phyloP scores from a whole-genome alignment of 2,888 invertebrate species.

The Xylocampa areola region DNA sequence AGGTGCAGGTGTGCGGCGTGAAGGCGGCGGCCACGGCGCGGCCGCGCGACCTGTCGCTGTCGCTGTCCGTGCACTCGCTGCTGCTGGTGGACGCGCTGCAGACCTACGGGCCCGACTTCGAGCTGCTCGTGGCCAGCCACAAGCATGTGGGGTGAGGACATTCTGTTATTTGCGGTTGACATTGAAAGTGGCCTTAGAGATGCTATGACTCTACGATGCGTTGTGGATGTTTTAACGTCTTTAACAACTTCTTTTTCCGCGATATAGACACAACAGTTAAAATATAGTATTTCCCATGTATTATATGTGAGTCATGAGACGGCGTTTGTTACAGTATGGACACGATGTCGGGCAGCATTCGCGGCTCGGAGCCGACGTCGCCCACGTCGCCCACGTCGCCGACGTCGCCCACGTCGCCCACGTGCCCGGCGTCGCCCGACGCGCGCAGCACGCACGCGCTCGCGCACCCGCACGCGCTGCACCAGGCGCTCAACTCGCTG shows the following conservation, averaged over 20 bases:
- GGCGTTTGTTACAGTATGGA: constrained; percentile 92
- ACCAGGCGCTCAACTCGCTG: constrained; percentile 72
- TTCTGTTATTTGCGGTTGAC: neutral
- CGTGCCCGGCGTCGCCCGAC: constrained; percentile 90
- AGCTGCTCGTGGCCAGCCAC: constrained; percentile 97
- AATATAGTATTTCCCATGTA: too few relatives aligned
- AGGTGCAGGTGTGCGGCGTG: constrained; percentile 97
- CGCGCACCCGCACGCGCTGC: constrained; percentile 70
- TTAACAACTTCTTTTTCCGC: too few relatives aligned
- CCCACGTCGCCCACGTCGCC: constrained; percentile 94
- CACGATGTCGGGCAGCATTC: constrained; percentile 97
- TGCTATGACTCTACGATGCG: too few relatives aligned
- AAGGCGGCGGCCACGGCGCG: constrained; percentile 93
- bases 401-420: constrained; percentile 91
- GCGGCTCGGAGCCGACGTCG: constrained; percentile 97
- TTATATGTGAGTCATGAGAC: too few relatives aligned
- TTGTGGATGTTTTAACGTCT: too few relatives aligned
- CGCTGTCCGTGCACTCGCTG: constrained; percentile 97
- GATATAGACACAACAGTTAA: too few relatives aligned
- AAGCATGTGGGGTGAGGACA: constrained; percentile 95
- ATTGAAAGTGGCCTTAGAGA: too few relatives aligned
- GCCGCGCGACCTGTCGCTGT: constrained; percentile 93
- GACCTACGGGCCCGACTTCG: constrained; percentile 98
- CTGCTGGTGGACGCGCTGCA: constrained; percentile 98
- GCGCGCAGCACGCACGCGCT: constrained; percentile 83